Evolutionary conservation across 2,113 vertebrate genomes (phyloP).

Genomic region (Pungitius pungitius): DNA sequence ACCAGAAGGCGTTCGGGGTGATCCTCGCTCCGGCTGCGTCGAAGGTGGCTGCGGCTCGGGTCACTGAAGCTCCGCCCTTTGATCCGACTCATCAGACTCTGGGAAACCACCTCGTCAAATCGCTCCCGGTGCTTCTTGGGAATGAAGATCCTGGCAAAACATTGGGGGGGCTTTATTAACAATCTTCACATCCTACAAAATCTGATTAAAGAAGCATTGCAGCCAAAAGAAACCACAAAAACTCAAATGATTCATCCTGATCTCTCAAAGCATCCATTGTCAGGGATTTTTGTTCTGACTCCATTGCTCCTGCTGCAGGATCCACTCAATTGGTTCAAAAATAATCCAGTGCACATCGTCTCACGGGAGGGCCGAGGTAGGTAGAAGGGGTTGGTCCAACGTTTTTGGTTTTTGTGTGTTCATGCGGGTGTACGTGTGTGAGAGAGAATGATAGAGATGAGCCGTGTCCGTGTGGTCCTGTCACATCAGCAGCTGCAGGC

Average conservation of each 20-base stretch:
- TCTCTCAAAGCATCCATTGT: conserved; percentile 21
- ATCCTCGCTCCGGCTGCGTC: conserved; percentile 94
- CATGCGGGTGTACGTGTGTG: not conserved
- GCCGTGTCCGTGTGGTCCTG: conserved; percentile 43
- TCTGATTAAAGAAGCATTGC: conserved; percentile 3
- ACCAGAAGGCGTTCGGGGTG: conserved; percentile 92
- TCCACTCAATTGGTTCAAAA: conserved; percentile 65
- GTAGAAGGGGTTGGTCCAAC: conserved; percentile 40
- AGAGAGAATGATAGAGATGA: conserved; percentile 28
- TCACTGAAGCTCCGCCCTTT: conserved; percentile 87
- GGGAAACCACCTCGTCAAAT: conserved; percentile 96
- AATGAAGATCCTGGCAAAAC: conserved; percentile 93
- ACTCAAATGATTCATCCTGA: not conserved
- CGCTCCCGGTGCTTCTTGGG: conserved; percentile 97
- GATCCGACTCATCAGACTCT: conserved; percentile 92
- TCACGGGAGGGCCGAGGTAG: conserved; percentile 35
- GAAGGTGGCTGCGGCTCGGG: conserved; percentile 85
- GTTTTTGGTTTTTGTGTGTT: conserved; percentile 9
- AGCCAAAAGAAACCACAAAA: conserved; percentile 2
- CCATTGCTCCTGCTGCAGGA: conserved; percentile 45
- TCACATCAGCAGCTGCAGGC: conserved; percentile 57
- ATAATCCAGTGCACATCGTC: conserved; percentile 44
- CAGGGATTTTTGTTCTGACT: conserved; percentile 35
- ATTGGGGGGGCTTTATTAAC: conserved; percentile 36
- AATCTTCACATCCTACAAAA: conserved; percentile 2